Evolutionary conservation across 2,113 vertebrate genomes (phyloP), one percentile per base, ranked within the genome.

Genomic region (Percopsis transmontana): DNA sequence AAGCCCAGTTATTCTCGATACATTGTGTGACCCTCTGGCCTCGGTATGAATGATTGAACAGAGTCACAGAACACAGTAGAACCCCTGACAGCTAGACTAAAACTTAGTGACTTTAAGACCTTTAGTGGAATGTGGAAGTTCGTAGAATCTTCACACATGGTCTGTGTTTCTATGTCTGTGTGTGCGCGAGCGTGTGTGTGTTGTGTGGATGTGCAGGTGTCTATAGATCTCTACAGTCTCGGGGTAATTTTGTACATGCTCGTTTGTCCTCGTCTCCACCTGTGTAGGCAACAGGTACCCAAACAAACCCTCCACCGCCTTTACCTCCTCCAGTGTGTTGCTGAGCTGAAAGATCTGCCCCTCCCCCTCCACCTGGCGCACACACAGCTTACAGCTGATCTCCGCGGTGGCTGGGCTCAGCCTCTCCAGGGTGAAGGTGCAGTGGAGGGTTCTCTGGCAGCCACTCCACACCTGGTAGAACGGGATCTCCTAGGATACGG

Each of bases 271-370:
- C 63, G 38, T 24, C 18, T 62, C 50, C 44, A 58, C 18, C 54
- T 13, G 12, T 20, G 50, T 12, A 23, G 47, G 12, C 57, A 51
- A 5, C 6, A 21, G 40, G 20, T 2, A 33, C 8, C 19, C 12
- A 24, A 23, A 66, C 40, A 55, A 18, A 8, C 19, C 65, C n/a
- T n/a, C n/a, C n/a, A n/a, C n/a, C n/a, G n/a, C n/a, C n/a, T n/a
- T 27, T 41, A 83, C 90, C 85, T 90, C 89, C 74, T 89, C 87
- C 79, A 98, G 63, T 0, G 94, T 93, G 80, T 93, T 96, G 89
- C 92, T 95, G 50, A 98, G 93, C 84, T 98, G 96, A 83, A 98
- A 97, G 83, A 98, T 98, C 89, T 98, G 96, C 3, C 96, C 96
- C 74, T 98, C 96, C 45, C 96, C 96, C 77, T 98, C 96, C 0